phyloP scores from a whole-genome alignment of 2,113 vertebrate species.

The Silurus meridionalis region DNA sequence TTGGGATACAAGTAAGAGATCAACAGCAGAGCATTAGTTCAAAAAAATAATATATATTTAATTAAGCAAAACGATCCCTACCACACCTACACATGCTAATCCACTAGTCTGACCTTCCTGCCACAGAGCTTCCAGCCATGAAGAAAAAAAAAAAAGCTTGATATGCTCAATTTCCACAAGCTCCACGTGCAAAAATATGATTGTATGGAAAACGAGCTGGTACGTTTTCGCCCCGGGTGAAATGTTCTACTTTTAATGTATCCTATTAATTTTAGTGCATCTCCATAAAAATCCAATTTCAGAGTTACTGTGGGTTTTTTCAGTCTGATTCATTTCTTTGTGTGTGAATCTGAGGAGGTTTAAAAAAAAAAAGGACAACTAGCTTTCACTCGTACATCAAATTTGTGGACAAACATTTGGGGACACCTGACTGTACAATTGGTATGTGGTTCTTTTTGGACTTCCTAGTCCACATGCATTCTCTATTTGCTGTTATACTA shows the following conservation, averaged over 20 bases:
- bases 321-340: neutral
- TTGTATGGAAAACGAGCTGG: slow-evolving; percentile 8
- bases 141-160: neutral
- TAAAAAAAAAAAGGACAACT: neutral
- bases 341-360: neutral
- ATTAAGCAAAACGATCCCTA: neutral
- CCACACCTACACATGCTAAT: neutral
- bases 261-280: slow-evolving; percentile 36
- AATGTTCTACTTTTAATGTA: slow-evolving; percentile 2
- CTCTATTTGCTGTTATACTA: no score
- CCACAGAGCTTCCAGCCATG: neutral
- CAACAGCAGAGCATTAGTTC: neutral
- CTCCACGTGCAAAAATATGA: neutral
- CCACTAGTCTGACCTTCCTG: neutral
- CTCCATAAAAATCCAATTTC: slow-evolving; percentile 21
- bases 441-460: no score
- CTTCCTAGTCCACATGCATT: no score
- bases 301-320: neutral
- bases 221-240: neutral
- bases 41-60: neutral
- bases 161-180: neutral
- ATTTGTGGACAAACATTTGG: no score
- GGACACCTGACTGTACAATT: no score
- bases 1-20: neutral
- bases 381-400: neutral